These are phyloP conservation scores for Macrochelys suwanniensis DNA, from an alignment of 2,797 vertebrate genomes.

Conservation along the genomic window DNA sequence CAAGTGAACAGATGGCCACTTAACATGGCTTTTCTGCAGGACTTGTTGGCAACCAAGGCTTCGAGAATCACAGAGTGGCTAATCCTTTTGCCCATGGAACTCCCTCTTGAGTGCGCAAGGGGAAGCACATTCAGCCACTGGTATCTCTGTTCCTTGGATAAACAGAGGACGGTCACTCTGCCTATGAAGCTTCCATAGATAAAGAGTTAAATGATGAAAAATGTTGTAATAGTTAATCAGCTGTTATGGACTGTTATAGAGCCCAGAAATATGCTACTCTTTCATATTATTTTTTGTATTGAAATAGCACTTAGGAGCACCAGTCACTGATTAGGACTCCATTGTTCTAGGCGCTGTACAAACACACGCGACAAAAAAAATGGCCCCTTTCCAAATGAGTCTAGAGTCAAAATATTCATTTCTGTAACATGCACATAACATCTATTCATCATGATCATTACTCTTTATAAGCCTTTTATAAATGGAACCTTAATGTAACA, in stretches of 20 bases:
- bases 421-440: neutral
- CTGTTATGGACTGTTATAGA: neutral
- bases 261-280: neutral
- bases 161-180: neutral
- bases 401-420: neutral
- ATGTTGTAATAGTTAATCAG: neutral
- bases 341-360: neutral
- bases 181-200: rapidly evolving
- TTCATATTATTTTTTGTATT: neutral
- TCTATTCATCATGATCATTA: neutral
- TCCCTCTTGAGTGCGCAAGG: neutral
- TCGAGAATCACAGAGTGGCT: neutral
- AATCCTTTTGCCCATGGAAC: rapidly evolving
- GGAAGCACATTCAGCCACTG: neutral
- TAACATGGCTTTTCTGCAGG: neutral
- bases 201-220: neutral
- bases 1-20: rapidly evolving
- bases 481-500: neutral
- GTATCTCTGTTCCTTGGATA: neutral
- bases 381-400: neutral
- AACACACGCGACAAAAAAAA: neutral
- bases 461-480: neutral
- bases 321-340: neutral
- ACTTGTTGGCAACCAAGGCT: neutral
- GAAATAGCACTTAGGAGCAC: neutral